A percentile compares a stretch with the other conserved stretches of the same genome.
These are phyloP conservation scores for Gisinianus flammeolus DNA, from an alignment of 2,888 invertebrate species.

Conservation along the genomic window DNA sequence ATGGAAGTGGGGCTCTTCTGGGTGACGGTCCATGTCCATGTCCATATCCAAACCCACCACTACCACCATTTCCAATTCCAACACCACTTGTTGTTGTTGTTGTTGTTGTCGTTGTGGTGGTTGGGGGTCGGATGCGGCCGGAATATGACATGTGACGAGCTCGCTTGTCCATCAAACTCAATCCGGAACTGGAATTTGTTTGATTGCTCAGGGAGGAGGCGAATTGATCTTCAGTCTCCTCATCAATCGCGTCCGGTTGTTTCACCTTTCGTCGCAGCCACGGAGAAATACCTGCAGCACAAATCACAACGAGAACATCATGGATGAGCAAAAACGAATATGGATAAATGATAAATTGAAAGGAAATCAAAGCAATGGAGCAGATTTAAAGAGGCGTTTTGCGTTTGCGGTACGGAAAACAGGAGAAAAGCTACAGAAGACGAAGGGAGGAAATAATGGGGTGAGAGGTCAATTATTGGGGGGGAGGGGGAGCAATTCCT, in stretches of 20 bases:
- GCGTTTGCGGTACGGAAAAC: not conserved
- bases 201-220: not conserved
- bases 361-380: too few species aligned
- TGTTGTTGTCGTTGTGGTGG: not conserved
- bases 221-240: conserved; percentile 42
- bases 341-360: not conserved
- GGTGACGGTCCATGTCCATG: conserved; percentile 36
- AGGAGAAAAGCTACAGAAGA: not conserved
- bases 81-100: conserved; percentile 18
- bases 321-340: not conserved
- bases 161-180: conserved; percentile 41
- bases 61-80: conserved; percentile 12
- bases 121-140: conserved; percentile 48
- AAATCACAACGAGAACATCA: not conserved
- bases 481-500: too few species aligned
- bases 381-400: too few species aligned
- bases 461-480: not conserved
- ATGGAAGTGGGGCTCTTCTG: conserved; percentile 49
- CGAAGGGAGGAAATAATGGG: not conserved
- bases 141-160: conserved; percentile 57
- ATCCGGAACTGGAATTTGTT: not conserved
- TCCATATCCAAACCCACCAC: conserved; percentile 20
- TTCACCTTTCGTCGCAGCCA: conserved; percentile 55
- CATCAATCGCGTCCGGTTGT: conserved; percentile 53
- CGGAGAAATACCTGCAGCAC: conserved; percentile 55